Percentiles rank a stretch among this genome's conserved stretches.
Evolutionary conservation across 35 echinoderm and acorn worm species (phyloP).

Genomic region (Ophiothrix spiculata): DNA sequence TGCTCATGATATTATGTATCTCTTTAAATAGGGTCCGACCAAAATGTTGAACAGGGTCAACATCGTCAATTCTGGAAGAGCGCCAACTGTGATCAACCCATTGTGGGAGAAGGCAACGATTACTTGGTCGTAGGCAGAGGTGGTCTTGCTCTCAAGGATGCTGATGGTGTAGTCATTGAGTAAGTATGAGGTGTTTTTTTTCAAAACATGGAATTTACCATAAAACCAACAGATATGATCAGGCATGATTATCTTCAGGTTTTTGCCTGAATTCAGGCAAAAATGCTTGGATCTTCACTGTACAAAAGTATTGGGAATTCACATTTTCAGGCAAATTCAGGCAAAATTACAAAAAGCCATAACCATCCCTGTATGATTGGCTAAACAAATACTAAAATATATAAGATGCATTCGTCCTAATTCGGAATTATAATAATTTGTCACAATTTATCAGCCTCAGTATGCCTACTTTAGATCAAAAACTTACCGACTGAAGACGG

Average conservation of each 20-base stretch:
- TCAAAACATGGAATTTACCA: background rate
- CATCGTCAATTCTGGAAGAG: background rate
- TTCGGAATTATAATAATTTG: too few species aligned
- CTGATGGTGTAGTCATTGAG: background rate
- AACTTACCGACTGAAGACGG: too few species aligned
- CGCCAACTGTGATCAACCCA: background rate
- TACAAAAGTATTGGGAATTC: too few species aligned
- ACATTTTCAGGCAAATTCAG: background rate
- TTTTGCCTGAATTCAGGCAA: background rate
- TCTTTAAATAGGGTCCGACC: background rate
- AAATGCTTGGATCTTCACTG: background rate
- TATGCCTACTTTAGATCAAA: too few species aligned
- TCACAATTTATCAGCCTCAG: too few species aligned
- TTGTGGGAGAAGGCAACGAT: background rate
- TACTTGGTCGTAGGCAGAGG: background rate
- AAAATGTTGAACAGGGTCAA: background rate
- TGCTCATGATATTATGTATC: too few species aligned
- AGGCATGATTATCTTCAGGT: background rate
- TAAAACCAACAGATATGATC: background rate
- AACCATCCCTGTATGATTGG: background rate
- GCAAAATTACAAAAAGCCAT: background rate
- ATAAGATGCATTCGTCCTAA: too few species aligned
- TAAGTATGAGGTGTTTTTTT: background rate
- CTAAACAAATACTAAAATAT: too few species aligned
- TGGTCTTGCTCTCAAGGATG: background rate